Evolutionary conservation across 2,797 vertebrate species (phyloP).

Genomic region (Takifugu ocellatus): DNA sequence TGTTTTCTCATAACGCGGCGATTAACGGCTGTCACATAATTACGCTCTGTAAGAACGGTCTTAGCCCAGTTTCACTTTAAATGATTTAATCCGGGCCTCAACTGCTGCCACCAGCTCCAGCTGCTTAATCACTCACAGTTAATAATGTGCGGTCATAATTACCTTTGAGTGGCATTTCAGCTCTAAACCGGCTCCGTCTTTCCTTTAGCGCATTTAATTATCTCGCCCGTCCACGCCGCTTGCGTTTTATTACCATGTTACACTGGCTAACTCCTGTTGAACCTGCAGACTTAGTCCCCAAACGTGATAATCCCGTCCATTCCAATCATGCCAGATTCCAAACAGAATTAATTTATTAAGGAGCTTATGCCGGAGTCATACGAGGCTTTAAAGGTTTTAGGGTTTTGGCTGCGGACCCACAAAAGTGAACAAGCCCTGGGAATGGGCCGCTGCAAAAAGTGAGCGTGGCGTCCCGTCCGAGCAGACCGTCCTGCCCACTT

Average conservation of each 20-base stretch:
- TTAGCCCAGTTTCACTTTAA: no score
- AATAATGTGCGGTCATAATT: slow-evolving; percentile 2
- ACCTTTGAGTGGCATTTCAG: slow-evolving; percentile 17
- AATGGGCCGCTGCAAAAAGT: slow-evolving; percentile 47
- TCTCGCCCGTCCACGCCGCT: slow-evolving; percentile 27
- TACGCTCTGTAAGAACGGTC: no score
- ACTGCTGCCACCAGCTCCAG: background rate
- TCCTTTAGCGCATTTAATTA: slow-evolving; percentile 33
- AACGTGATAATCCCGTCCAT: slow-evolving; percentile 68
- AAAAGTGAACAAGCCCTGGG: slow-evolving; percentile 43
- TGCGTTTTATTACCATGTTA: slow-evolving; percentile 38
- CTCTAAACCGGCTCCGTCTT: slow-evolving; percentile 2
- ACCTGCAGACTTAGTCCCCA: slow-evolving; percentile 50
- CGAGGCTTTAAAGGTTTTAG: slow-evolving; percentile 64
- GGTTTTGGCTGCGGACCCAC: slow-evolving; percentile 49
- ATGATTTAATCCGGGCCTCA: no score
- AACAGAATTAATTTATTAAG: slow-evolving; percentile 84
- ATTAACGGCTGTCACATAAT: no score
- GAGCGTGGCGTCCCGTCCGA: background rate
- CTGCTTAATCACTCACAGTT: background rate
- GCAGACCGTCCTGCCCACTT: background rate
- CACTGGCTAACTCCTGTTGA: slow-evolving; percentile 46
- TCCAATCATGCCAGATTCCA: slow-evolving; percentile 78
- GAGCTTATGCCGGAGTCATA: slow-evolving; percentile 72
- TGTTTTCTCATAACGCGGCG: no score